Base-by-base conservation (phyloP, 2,888 invertebrate genomes). In the Adelognathus sp. region DNA sequence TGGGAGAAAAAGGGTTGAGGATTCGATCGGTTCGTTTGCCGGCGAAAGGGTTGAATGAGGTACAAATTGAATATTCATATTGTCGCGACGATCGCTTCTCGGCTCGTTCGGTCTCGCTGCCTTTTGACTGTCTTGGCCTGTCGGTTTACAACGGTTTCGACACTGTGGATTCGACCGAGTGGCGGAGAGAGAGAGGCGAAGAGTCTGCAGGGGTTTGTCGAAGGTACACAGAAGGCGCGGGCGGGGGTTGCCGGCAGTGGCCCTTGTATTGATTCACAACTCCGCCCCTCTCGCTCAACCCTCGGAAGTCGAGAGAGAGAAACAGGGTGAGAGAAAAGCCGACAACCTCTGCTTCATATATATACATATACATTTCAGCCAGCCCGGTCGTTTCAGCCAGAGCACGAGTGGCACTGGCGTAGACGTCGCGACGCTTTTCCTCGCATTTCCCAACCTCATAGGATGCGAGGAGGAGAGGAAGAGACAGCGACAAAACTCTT, bases 231-330 rank as follows among this genome's bases (percentile, higher is more conserved):
- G 18, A 39, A 21, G 44, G 58, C 44, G 66, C 67, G 71, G 69
- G 64, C 80, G 75, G 69, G 76, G 61, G 73, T 71, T 41, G 76
- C 69, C 85, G 85, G 85, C 83, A 83, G 84, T 80, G 85, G 89
- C 89, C 88, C 89, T 90, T 89, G 90, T 90, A 90, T 90, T 90
- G 90, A 90, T 90, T 89, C 89, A 88, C 87, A 86, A 84, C 83
- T 81, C 79, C 79, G 64, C 64, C 66, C 66, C 79, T 41, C 24
- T 50, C 54, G 2, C 39, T 56, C 52, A 64, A 64, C 69, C 75
- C 58, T 66, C 66, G 67, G 75, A 74, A 79, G 70, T 74, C 70
- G 74, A 54, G 66, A 60, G 54, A 54, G 58, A 41, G 31, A 67
- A 56, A 39, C 46, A 50, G 33, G 46, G 27, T 9, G 67, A 36